phyloP scores from a whole-genome alignment of 2,113 vertebrate species.

The Poecilia latipinna region DNA sequence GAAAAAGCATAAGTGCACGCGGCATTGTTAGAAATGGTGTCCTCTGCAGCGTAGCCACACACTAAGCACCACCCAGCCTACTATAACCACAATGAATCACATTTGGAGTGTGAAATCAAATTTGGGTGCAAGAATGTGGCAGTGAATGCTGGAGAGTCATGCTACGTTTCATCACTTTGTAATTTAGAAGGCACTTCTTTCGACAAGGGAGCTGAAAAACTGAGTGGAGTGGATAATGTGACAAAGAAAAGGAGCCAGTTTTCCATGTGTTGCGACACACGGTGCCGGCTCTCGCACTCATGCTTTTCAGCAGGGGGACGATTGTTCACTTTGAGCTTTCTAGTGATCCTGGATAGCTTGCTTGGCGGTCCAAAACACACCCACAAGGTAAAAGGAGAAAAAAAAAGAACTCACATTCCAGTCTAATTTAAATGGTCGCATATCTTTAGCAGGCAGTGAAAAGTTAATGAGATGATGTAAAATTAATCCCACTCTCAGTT shows the following conservation, averaged over 20 bases:
- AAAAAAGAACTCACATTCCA: constrained; percentile 13
- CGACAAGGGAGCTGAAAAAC: constrained; percentile 21
- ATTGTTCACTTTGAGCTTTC: constrained; percentile 31
- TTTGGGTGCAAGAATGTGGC: constrained; percentile 44
- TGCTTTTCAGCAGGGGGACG: constrained; percentile 19
- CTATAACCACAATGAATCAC: constrained; percentile 44
- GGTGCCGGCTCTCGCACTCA: neutral
- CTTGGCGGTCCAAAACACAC: constrained; percentile 29
- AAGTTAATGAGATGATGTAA: constrained; percentile 45
- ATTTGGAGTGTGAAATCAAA: constrained; percentile 59
- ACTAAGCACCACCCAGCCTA: constrained; percentile 14
- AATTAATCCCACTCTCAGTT: constrained; percentile 34
- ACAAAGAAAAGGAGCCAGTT: constrained; percentile 23
- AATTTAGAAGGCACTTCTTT: constrained; percentile 41
- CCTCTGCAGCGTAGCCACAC: constrained; percentile 16
- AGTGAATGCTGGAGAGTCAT: constrained; percentile 17
- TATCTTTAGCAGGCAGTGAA: constrained; percentile 34
- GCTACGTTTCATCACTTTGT: constrained; percentile 52
- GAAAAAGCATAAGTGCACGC: constrained; percentile 14
- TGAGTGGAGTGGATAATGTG: constrained; percentile 25
- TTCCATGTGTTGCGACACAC: constrained; percentile 7
- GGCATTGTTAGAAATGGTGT: constrained; percentile 24
- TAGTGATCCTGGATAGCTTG: constrained; percentile 30
- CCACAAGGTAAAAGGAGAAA: neutral
- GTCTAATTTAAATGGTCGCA: constrained; percentile 20